Base-by-base conservation (phyloP, 2,797 vertebrate genomes). In the Lithobates sylvaticus region DNA sequence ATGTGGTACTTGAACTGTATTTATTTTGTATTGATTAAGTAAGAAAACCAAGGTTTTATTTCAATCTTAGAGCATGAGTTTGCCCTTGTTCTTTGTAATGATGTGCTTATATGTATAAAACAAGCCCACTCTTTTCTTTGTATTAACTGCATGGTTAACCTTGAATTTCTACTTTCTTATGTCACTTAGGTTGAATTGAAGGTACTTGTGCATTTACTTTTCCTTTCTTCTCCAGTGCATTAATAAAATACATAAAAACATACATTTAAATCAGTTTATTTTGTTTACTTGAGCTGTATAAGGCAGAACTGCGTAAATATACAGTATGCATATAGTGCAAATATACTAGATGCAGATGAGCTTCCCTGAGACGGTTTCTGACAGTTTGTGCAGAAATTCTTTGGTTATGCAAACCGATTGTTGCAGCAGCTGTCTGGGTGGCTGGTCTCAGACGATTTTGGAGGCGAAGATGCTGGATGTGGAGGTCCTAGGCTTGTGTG, bases 131-230 rank as follows among this genome's bases (percentile, higher is more conserved):
- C 39, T 6, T 39, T 78, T 44, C 15, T 67, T 78, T 78, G 68
- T 21, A 47, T 39, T 47, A 78, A 10, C 10, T 29, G 2, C 26
- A 29, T 67, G 29, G 36, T 44, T 18, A 68, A n/a, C 77, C 77
- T 78, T 78, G 77, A 78, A 34, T 78, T 65, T 39, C 54, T 65
- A n/a, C 75, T 42, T 78, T 65, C 32, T 65, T 42, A 65, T 78
- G 34, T 64, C 23, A 42, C 23, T 65, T 65, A 15, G 26, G 34
- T 64, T 39, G n/a, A 78, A 77, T 64, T 78, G 64, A 42, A 76
- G 47, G 27, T 32, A 58, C 15, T 61, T 34, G 75, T 67, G 10
- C 7, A 27, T 78, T 26, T 42, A 36, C 23, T 65, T 78, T 78
- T 15, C 34, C n/a, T 23, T 78, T 27, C 39, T 13, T 78, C 76